phyloP scores from a whole-genome alignment of 1,140 invertebrate species.

The Eueides isabella region DNA sequence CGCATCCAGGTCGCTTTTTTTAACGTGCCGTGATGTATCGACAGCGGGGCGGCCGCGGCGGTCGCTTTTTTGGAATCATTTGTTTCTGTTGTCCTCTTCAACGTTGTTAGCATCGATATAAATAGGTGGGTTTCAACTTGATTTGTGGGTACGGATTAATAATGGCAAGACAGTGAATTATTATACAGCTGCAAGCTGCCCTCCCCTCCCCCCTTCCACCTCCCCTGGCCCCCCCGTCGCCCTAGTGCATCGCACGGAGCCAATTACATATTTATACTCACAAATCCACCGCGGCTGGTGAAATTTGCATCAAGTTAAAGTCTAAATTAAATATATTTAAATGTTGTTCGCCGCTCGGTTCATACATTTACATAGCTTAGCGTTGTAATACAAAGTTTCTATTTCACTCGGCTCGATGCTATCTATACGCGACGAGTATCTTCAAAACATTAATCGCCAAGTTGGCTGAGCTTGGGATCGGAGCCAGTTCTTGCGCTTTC shows the following conservation, averaged over 20 bases:
- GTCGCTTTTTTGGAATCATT: constrained; percentile 9
- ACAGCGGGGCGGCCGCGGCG: not conserved
- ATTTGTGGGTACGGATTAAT: constrained; percentile 23
- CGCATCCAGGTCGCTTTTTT: not conserved
- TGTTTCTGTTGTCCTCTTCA: constrained; percentile 10
- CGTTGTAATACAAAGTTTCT: not conserved
- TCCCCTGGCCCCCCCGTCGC: not conserved
- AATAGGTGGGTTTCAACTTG: constrained; percentile 14
- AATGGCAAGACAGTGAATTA: constrained; percentile 21
- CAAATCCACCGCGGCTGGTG: constrained; percentile 19
- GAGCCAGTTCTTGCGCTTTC: not conserved
- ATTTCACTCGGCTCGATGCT: not conserved
- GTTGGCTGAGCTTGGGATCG: not conserved
- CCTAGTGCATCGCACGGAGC: not conserved
- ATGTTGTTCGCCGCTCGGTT: constrained; percentile 18
- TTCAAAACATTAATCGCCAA: not conserved
- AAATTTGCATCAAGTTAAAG: constrained; percentile 24
- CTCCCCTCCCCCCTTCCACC: too few relatives aligned
- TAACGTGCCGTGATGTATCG: not conserved
- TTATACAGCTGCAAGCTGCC: constrained; percentile 19
- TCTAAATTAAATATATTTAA: constrained; percentile 34
- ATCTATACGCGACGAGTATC: not conserved
- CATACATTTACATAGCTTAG: constrained; percentile 18
- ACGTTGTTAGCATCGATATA: constrained; percentile 13
- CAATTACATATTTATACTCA: constrained; percentile 23